These are phyloP conservation scores for Apamea monoglypha DNA, from an alignment of 2,888 invertebrate species.

Conservation along the genomic window DNA sequence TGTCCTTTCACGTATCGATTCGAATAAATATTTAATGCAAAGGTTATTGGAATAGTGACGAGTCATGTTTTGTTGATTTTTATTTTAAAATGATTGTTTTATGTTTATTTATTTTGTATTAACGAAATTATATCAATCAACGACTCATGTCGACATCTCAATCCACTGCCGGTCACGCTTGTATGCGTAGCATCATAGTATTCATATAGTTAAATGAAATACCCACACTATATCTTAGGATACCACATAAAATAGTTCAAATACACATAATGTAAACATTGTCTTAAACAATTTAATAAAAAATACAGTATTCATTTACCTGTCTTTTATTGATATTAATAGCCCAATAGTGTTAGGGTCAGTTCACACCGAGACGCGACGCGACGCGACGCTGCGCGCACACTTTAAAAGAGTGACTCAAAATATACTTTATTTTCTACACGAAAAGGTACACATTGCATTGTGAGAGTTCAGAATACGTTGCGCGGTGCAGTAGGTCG, in stretches of 20 bases:
- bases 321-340: constrained; percentile 37
- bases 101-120: constrained; percentile 13
- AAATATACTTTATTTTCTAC: no score
- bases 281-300: constrained; percentile 21
- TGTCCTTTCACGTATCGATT: constrained; percentile 31
- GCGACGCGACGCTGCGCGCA: no score
- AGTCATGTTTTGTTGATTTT: constrained; percentile 8
- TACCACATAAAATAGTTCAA: constrained; percentile 39
- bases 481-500: no score
- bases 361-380: no score
- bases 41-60: constrained; percentile 4
- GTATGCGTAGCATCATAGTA: constrained; percentile 7
- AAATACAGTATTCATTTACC: constrained; percentile 36
- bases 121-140: background rate
- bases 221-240: constrained; percentile 11
- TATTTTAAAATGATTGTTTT: background rate
- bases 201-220: constrained; percentile 8
- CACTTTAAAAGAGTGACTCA: no score
- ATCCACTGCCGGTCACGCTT: constrained; percentile 23
- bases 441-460: no score
- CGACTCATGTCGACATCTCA: constrained; percentile 6
- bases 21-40: constrained; percentile 28
- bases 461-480: no score
- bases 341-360: background rate
- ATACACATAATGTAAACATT: constrained; percentile 30